A percentile compares a stretch with the other conserved stretches of the same genome.
These are phyloP conservation scores for Manduca sexta DNA, from an alignment of 1,140 invertebrate species.

Conservation along the genomic window DNA sequence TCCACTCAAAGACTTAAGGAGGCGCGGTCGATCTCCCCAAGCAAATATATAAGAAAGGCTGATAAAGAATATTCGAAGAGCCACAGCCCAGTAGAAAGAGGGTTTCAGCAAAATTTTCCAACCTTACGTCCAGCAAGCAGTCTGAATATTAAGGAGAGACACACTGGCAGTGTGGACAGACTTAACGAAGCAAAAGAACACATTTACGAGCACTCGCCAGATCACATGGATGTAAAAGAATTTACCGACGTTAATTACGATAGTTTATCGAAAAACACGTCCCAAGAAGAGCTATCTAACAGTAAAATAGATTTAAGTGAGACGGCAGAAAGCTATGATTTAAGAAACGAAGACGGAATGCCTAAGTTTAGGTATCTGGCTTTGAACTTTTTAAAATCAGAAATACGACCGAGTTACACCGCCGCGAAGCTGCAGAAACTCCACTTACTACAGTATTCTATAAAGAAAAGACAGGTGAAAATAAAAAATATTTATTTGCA, in stretches of 20 bases:
- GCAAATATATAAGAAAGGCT: conserved; percentile 40
- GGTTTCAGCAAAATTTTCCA: conserved; percentile 57
- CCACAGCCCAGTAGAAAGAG: conserved; percentile 57
- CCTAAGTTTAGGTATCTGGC: conserved; percentile 59
- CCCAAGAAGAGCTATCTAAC: conserved; percentile 49
- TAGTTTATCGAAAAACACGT: conserved; percentile 37
- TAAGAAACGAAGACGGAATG: conserved; percentile 49
- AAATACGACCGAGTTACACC: conserved; percentile 83
- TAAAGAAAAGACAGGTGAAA: conserved; percentile 51
- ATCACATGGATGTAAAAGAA: conserved; percentile 59
- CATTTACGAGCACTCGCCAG: conserved; percentile 68
- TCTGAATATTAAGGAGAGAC: conserved; percentile 39
- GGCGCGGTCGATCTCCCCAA: conserved; percentile 59
- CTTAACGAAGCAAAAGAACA: conserved; percentile 34
- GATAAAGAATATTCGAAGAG: conserved; percentile 67
- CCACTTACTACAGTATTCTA: conserved; percentile 66
- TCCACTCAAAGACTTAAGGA: conserved; percentile 44
- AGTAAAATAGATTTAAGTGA: conserved; percentile 68
- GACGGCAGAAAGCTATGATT: conserved; percentile 66
- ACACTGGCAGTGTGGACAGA: conserved; percentile 13
- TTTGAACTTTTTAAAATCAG: conserved; percentile 70
- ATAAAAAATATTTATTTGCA: too few relatives aligned
- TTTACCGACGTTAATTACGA: conserved; percentile 56
- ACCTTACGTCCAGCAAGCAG: conserved; percentile 43
- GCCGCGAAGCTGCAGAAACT: conserved; percentile 78